Percentiles rank a stretch among this genome's conserved stretches.
Conservation (phyloP, 2,113 vertebrate species). For the Glaucidium brasilianum region DNA sequence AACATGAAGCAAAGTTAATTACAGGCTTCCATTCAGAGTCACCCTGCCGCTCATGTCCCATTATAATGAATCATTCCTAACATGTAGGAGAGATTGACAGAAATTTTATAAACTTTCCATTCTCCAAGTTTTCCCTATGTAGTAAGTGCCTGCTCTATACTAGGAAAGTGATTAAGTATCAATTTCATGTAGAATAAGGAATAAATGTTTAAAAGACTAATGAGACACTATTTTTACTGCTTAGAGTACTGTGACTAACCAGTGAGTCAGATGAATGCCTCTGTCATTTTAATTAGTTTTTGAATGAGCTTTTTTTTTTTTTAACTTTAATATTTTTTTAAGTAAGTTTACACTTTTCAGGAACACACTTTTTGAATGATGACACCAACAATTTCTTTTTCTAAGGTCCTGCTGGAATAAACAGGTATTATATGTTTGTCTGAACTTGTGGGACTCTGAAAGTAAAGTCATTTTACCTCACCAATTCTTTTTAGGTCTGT, state of each 20-base stretch:
- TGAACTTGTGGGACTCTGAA: background rate
- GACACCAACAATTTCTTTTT: background rate
- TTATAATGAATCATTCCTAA: slow-evolving; percentile 75
- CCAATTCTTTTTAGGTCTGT: background rate
- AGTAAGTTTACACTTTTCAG: slow-evolving; percentile 38
- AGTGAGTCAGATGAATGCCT: slow-evolving; percentile 63
- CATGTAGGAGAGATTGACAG: slow-evolving; percentile 71
- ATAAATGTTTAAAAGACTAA: slow-evolving; percentile 74
- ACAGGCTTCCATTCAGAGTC: slow-evolving; percentile 65
- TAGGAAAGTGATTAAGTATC: slow-evolving; percentile 75
- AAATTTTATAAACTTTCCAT: slow-evolving; percentile 75
- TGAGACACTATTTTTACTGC: slow-evolving; percentile 74
- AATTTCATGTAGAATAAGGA: slow-evolving; percentile 72
- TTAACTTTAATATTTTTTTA: slow-evolving; percentile 43
- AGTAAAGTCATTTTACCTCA: background rate
- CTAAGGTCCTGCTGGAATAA: background rate
- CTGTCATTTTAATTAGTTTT: slow-evolving; percentile 71
- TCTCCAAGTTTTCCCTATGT: slow-evolving; percentile 63
- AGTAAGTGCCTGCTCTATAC: slow-evolving; percentile 64
- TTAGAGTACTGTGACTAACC: slow-evolving; percentile 61
- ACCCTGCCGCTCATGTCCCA: slow-evolving; percentile 51
- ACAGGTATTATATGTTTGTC: background rate
- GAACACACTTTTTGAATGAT: background rate
- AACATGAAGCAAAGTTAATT: slow-evolving; percentile 75
- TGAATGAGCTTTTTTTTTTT: slow-evolving; percentile 16